Conservation (phyloP, 2,113 vertebrate genomes). For the Apodemus speciosus region DNA sequence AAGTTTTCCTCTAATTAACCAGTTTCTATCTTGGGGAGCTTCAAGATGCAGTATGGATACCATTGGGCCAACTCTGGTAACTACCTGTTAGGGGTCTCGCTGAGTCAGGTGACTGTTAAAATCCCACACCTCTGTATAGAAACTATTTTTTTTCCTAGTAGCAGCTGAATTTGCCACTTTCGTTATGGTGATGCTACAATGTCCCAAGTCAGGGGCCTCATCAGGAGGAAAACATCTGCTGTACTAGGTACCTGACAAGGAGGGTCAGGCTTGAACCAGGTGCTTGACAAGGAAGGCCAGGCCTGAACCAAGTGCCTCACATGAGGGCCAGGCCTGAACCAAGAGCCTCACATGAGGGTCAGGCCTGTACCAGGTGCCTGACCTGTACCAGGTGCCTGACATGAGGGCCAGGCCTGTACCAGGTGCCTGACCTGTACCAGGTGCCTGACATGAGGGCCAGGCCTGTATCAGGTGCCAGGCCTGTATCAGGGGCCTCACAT, state of each 20-base stretch:
- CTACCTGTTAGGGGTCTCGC: not conserved
- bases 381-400: not conserved
- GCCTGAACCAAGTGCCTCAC: no score
- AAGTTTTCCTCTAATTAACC: slow-evolving; percentile 4
- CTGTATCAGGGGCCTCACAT: no score
- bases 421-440: no score
- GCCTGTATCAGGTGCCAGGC: no score
- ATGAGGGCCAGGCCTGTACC: not conserved
- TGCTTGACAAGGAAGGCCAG: no score
- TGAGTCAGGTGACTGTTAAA: not conserved
- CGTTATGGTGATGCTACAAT: not conserved
- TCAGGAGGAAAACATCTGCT: not conserved
- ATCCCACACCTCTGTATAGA: slow-evolving; percentile 6
- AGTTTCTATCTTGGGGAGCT: not conserved
- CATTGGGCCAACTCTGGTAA: not conserved
- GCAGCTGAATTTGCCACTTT: not conserved
- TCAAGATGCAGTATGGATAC: not conserved
- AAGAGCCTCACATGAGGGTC: not conserved
- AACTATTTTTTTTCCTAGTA: not conserved
- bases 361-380: no score
- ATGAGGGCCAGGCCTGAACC: no score
- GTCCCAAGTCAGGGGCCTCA: not conserved
- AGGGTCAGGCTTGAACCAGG: no score
- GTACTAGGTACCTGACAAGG: not conserved
- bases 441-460: not conserved